These are phyloP conservation scores for Urosaurus nigricauda DNA, from an alignment of 2,797 vertebrate species.

Conservation along the genomic window DNA sequence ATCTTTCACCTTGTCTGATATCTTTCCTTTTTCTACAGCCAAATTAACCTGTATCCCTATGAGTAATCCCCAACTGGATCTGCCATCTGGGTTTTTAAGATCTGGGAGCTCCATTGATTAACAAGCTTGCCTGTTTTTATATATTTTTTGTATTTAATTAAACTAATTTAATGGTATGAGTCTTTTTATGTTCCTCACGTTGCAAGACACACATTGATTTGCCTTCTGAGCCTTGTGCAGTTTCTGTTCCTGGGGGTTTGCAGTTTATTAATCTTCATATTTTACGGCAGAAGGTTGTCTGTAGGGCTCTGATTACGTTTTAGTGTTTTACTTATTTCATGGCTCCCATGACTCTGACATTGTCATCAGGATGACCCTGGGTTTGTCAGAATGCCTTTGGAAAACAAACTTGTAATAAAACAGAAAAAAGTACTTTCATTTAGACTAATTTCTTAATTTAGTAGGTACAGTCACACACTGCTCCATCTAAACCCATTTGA, in stretches of 20 bases:
- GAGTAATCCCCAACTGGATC: neutral
- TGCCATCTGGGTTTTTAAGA: constrained; percentile 4
- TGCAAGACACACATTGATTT: constrained; percentile 27
- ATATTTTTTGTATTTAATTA: constrained; percentile 31
- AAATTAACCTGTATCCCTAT: neutral
- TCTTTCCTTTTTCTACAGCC: neutral
- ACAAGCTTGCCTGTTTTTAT: constrained; percentile 18
- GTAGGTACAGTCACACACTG: constrained; percentile 14
- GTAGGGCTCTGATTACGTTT: constrained; percentile 37
- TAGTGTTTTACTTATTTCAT: constrained; percentile 44
- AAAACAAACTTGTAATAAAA: constrained; percentile 23
- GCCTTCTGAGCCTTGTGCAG: constrained; percentile 12
- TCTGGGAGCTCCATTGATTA: neutral
- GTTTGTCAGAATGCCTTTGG: constrained; percentile 36
- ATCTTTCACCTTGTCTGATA: neutral
- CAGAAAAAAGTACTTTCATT: neutral
- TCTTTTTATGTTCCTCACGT: constrained; percentile 27
- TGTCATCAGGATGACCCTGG: constrained; percentile 50
- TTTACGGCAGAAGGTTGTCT: constrained; percentile 24
- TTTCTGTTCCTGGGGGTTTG: constrained; percentile 26
- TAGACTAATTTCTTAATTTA: constrained; percentile 50
- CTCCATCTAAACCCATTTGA: neutral
- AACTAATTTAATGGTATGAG: constrained; percentile 30
- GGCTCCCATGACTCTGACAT: neutral
- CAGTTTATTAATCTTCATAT: constrained; percentile 49